Conservation (phyloP, 2,888 invertebrate species). For the Scelioninae gen. 1 region DNA sequence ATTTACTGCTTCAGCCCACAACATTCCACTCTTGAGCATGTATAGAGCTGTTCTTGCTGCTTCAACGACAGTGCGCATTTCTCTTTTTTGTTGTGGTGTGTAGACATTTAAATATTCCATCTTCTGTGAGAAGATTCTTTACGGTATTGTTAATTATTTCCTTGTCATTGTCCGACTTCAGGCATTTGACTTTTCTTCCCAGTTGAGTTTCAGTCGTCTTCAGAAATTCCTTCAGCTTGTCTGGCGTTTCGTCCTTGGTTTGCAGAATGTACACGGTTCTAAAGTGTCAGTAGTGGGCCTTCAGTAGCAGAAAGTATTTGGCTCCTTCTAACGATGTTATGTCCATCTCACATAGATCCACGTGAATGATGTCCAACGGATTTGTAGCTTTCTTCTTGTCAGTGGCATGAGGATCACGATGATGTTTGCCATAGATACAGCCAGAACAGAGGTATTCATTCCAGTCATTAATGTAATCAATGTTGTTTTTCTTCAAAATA, state of each 20-base stretch:
- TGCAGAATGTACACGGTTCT: neutral
- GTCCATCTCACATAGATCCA: constrained; percentile 7
- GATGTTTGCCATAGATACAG: neutral
- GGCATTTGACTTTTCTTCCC: neutral
- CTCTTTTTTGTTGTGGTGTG: neutral
- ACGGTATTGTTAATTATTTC: neutral
- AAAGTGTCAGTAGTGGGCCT: neutral
- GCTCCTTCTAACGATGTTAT: neutral
- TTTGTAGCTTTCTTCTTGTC: neutral
- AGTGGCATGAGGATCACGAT: neutral
- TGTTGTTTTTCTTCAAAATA: neutral
- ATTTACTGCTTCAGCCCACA: constrained; percentile 15
- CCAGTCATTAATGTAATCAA: constrained; percentile 7
- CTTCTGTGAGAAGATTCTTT: neutral
- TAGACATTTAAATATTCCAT: neutral
- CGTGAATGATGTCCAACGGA: neutral
- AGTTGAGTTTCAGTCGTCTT: neutral
- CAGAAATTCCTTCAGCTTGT: neutral
- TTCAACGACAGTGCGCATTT: constrained; percentile 6
- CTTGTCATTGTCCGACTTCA: neutral
- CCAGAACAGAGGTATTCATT: constrained; percentile 7
- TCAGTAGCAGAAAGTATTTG: constrained; percentile 5
- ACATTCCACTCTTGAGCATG: too few species aligned
- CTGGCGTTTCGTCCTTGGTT: neutral
- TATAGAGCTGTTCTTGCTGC: neutral